Base-by-base conservation (phyloP, 1,140 invertebrate species). In the Caenorhabditis inopinata region DNA sequence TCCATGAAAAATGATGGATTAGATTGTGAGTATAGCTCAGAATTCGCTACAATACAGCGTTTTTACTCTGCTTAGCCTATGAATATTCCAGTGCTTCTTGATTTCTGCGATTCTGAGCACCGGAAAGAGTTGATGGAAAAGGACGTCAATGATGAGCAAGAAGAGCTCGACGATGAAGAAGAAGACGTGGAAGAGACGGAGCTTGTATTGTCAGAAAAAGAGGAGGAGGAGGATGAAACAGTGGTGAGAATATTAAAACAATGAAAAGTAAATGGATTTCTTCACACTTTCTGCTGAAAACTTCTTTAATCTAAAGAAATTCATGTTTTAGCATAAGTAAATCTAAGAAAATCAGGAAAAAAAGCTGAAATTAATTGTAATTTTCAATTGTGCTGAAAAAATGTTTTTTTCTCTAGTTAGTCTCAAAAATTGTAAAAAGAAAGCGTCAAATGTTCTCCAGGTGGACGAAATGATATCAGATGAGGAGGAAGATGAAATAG, bases 41-140 rank as follows among this genome's bases (percentile, higher is more conserved):
- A n/a, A n/a, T n/a, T n/a, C n/a, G n/a, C n/a, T n/a, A n/a, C n/a
- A n/a, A n/a, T n/a, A n/a, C n/a, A n/a, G 23, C 5, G 16, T 51
- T 25, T 25, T 25, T n/a, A 51, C 48, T 21, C n/a, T 51, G n/a
- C n/a, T n/a, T n/a, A 18, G n/a, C 5, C 5, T n/a, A 23, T 11
- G 23, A 3, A 2, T 0, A 45, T 73, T 79, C 74, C 62, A 79
- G 78, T 38, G 16, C 68, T 79, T 48, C 78, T 79, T 18, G 78
- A 79, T 16, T 79, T 79, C 29, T 79, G 78, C 46, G 78, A 79
- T 51, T 42, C 78, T 5, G 78, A 79, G 21, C 35, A 45, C 0
- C 58, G 78, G 5, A 75, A 79, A 21, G 78, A 79, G 35, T 18
- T 79, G 18, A 51, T 73, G 58, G 58, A 68, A 21, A 18, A 68